Conservation (phyloP, 2,888 invertebrate genomes). For the Eurois occulta region DNA sequence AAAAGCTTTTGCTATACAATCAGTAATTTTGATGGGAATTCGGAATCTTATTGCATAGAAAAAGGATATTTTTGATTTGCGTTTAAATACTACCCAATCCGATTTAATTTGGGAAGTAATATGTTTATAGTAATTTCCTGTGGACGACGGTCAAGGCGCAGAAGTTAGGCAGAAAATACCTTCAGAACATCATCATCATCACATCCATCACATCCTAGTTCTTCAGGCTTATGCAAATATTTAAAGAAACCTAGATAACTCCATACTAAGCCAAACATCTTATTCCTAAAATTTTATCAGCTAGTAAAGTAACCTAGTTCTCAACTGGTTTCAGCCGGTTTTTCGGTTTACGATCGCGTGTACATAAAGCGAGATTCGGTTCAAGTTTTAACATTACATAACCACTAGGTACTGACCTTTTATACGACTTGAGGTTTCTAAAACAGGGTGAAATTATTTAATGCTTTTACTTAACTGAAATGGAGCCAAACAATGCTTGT, state of each 20-base stretch:
- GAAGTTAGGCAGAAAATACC: no score
- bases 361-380: slow-evolving; percentile 2
- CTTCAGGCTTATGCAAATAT: neutral
- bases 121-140: no score
- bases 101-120: no score
- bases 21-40: no score
- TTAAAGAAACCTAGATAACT: neutral
- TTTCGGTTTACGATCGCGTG: slow-evolving; percentile 50
- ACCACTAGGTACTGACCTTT: slow-evolving; percentile 19
- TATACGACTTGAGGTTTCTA: neutral
- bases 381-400: slow-evolving; percentile 28
- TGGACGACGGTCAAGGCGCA: no score
- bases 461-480: neutral
- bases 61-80: no score
- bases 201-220: no score
- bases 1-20: no score
- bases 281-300: neutral
- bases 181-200: no score
- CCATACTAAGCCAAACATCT: neutral
- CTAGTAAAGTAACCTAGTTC: slow-evolving; percentile 24
- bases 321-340: slow-evolving; percentile 11
- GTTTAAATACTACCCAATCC: no score
- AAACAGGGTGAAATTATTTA: neutral
- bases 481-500: neutral
- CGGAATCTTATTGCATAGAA: no score